Evolutionary conservation across 2,113 vertebrate species (phyloP).

Genomic region (Notarius quadriscutis): DNA sequence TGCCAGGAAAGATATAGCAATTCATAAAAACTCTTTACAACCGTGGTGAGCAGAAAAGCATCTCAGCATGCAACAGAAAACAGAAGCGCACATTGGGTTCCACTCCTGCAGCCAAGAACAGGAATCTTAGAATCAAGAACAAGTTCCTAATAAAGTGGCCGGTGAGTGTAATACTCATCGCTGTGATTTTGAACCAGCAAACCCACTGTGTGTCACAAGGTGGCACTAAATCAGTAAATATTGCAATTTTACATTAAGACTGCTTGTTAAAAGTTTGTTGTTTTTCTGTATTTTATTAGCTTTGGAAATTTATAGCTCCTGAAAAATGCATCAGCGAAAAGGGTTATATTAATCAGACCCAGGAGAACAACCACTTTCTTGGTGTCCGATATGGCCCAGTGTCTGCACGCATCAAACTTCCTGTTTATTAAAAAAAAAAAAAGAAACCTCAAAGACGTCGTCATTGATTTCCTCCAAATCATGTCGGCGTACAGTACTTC

Average conservation of each 20-base stretch:
- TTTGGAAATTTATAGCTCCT: neutral
- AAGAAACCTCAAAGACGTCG: neutral
- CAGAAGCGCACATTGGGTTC: too few species aligned
- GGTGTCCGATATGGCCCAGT: neutral
- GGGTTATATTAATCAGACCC: neutral
- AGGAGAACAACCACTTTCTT: too few species aligned
- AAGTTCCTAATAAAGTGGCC: too few species aligned
- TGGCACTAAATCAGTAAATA: neutral
- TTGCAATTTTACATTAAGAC: neutral
- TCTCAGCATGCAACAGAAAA: too few species aligned
- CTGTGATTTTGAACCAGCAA: neutral
- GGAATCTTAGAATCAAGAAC: too few species aligned
- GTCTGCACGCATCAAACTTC: neutral
- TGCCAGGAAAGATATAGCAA: too few species aligned
- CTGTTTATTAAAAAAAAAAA: neutral
- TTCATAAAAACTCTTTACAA: too few species aligned
- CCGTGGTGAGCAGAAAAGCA: too few species aligned
- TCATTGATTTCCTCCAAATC: neutral
- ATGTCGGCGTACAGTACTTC: neutral
- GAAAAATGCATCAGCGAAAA: neutral
- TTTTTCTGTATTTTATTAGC: neutral
- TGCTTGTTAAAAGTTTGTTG: neutral
- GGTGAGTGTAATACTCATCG: too few species aligned
- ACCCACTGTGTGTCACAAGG: neutral
- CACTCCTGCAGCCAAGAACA: too few species aligned